Conservation (phyloP, 2,888 invertebrate genomes). For the Cryptus viduatorius region DNA sequence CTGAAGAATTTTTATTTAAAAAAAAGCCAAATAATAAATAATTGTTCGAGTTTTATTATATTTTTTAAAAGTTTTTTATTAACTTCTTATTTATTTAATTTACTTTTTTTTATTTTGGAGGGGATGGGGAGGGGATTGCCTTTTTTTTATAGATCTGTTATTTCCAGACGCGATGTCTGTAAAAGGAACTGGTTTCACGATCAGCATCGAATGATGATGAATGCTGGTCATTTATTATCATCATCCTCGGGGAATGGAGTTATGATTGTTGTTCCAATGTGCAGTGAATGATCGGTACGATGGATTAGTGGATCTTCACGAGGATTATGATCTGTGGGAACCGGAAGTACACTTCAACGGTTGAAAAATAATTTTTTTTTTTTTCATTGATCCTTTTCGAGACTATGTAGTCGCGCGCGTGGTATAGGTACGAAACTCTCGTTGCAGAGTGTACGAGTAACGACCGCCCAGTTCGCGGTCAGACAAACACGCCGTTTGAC, state of each 20-base stretch:
- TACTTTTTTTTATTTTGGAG: too few relatives aligned
- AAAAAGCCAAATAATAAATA: too few relatives aligned
- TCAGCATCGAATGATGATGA: constrained; percentile 49
- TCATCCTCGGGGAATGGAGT: constrained; percentile 28
- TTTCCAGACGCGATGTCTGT: too few relatives aligned
- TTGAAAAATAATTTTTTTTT: background rate
- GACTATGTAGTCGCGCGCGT: background rate
- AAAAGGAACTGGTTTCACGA: constrained; percentile 5
- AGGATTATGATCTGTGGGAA: constrained; percentile 44
- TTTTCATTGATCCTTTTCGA: background rate
- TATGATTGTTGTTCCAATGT: constrained; percentile 40
- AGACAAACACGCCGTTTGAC: constrained; percentile 63
- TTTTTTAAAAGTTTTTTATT: too few relatives aligned
- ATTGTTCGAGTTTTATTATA: too few relatives aligned
- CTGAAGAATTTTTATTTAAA: too few relatives aligned
- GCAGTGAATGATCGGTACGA: constrained; percentile 14
- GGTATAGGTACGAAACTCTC: constrained; percentile 48
- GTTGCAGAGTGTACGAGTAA: constrained; percentile 47
- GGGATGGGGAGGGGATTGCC: too few relatives aligned
- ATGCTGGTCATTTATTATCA: constrained; percentile 43
- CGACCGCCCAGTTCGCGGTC: constrained; percentile 60
- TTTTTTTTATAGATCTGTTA: too few relatives aligned
- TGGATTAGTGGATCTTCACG: constrained; percentile 28
- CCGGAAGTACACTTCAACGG: constrained; percentile 35
- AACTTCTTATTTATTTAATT: too few relatives aligned